phyloP scores from a whole-genome alignment of 2,797 vertebrate genomes.

The Picus viridis region DNA sequence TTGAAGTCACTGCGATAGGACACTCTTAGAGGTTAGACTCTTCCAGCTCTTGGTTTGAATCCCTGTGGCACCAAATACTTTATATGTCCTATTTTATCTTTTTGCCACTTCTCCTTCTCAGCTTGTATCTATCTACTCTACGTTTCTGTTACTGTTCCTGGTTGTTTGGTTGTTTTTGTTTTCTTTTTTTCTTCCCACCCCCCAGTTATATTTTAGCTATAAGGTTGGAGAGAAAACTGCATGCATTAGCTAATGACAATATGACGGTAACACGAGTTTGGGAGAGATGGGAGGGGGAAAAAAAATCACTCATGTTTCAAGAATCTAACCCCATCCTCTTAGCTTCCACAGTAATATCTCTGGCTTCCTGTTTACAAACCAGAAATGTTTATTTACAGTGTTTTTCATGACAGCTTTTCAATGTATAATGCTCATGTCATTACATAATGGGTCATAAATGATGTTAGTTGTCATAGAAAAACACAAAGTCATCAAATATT shows the following conservation, averaged over 20 bases:
- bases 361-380: constrained; percentile 49
- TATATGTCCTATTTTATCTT: neutral
- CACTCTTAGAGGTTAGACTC: neutral
- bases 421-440: constrained; percentile 5
- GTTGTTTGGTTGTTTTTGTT: neutral
- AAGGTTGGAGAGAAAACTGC: neutral
- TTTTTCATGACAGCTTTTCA: constrained; percentile 39
- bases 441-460: constrained; percentile 29
- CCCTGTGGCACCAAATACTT: neutral
- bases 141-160: neutral
- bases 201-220: neutral
- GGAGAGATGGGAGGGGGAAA: constrained; percentile 52
- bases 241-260: constrained; percentile 48
- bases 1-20: neutral
- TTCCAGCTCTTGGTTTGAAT: neutral
- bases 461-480: constrained; percentile 27
- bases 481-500: constrained; percentile 28
- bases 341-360: constrained; percentile 33
- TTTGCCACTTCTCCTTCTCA: neutral
- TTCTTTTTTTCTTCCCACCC: neutral
- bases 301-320: constrained; percentile 27
- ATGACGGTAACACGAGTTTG: neutral
- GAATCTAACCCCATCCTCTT: constrained; percentile 55
- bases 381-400: constrained; percentile 51
- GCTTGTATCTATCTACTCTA: neutral